These are phyloP conservation scores for Lagria hirta DNA, from an alignment of 2,888 invertebrate genomes.

Conservation along the genomic window DNA sequence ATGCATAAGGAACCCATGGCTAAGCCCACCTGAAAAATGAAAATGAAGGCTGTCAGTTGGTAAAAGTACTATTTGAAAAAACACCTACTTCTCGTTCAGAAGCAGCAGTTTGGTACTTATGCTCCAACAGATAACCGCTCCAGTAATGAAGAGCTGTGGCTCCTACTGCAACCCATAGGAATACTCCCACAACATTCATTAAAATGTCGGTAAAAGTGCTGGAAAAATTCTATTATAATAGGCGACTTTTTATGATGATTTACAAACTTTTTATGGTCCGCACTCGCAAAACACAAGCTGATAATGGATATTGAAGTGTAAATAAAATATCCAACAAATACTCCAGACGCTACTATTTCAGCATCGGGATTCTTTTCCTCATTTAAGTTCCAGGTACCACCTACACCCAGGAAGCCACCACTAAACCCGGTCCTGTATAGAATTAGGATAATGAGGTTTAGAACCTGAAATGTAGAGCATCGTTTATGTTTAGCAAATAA, in stretches of 20 bases:
- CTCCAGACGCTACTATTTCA: slow-evolving; percentile 85
- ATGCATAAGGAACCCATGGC: slow-evolving; percentile 80
- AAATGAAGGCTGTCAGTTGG: too few relatives aligned
- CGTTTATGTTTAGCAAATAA: too few relatives aligned
- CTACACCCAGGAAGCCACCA: slow-evolving; percentile 82
- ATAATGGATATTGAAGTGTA: slow-evolving; percentile 78
- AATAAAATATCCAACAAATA: slow-evolving; percentile 83
- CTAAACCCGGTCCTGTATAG: slow-evolving; percentile 81
- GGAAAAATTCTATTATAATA: slow-evolving; percentile 36
- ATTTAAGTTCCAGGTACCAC: slow-evolving; percentile 87
- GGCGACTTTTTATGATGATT: neutral
- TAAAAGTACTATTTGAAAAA: slow-evolving; percentile 42
- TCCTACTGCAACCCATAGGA: slow-evolving; percentile 83
- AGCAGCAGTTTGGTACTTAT: slow-evolving; percentile 72
- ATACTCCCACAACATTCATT: slow-evolving; percentile 84
- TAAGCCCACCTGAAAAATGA: slow-evolving; percentile 63
- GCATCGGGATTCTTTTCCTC: slow-evolving; percentile 86
- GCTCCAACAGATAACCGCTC: slow-evolving; percentile 82
- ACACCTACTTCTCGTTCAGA: slow-evolving; percentile 67
- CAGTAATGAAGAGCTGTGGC: slow-evolving; percentile 87
- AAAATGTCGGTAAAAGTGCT: slow-evolving; percentile 78
- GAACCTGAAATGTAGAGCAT: slow-evolving; percentile 59
- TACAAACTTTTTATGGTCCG: slow-evolving; percentile 71
- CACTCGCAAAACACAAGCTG: slow-evolving; percentile 74
- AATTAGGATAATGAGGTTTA: slow-evolving; percentile 77